Percentiles rank a stretch among this genome's conserved stretches.
These are phyloP conservation scores for Myripristis murdjan DNA, from an alignment of 2,797 vertebrate genomes.

Conservation along the genomic window DNA sequence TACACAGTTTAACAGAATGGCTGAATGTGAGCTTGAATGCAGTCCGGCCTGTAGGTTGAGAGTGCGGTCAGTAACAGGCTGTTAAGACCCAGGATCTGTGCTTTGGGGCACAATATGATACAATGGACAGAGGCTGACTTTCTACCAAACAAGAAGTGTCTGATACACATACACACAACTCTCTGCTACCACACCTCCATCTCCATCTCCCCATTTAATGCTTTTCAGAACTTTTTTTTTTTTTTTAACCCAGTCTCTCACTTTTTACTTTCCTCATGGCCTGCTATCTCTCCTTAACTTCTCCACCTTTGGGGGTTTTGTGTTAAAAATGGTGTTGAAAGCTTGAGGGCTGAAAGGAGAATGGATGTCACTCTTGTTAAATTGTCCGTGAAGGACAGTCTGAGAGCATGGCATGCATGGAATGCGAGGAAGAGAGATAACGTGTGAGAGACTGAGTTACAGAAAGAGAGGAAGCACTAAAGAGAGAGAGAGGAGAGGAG, in stretches of 20 bases:
- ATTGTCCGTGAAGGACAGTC: conserved; percentile 76
- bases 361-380: conserved; percentile 68
- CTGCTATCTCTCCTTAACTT: conserved; percentile 28
- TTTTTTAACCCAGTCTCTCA: conserved; percentile 21
- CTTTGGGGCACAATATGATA: conserved; percentile 33
- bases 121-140: conserved; percentile 25
- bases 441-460: conserved; percentile 24
- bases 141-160: conserved; percentile 26
- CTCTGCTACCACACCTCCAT: conserved; percentile 26
- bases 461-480: conserved; percentile 18
- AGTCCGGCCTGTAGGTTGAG: conserved; percentile 37
- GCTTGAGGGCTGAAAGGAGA: conserved; percentile 64
- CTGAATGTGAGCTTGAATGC: conserved; percentile 30
- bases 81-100: conserved; percentile 32
- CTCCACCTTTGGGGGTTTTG: conserved; percentile 51
- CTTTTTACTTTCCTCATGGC: conserved; percentile 11
- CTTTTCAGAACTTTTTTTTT: conserved; percentile 53
- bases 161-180: conserved; percentile 15
- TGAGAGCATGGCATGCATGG: conserved; percentile 32
- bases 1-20: conserved; percentile 49
- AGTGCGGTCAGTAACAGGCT: conserved; percentile 39
- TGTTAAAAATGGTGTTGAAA: conserved; percentile 68
- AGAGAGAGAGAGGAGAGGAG: background rate
- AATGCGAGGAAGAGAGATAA: conserved; percentile 27
- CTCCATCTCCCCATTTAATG: conserved; percentile 45